Conservation (phyloP, 2,797 vertebrate species). For the Brachymystax lenok region DNA sequence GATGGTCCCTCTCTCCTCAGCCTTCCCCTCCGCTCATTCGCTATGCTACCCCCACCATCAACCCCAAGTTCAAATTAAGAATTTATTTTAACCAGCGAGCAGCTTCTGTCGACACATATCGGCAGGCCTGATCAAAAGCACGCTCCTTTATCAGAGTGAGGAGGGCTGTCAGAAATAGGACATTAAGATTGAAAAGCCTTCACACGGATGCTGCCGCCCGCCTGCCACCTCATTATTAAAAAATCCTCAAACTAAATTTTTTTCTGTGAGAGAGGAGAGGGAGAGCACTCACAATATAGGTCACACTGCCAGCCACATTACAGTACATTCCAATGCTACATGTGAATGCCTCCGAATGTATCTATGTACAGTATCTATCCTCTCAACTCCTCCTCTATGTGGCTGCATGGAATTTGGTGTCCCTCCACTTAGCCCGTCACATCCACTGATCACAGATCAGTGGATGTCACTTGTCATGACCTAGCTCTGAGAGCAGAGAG, state of each 20-base stretch:
- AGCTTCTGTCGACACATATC: constrained; percentile 79
- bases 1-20: constrained; percentile 49
- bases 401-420: constrained; percentile 59
- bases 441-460: too few species aligned
- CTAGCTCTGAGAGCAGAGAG: too few species aligned
- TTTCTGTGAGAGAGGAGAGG: constrained; percentile 37
- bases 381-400: background rate
- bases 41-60: constrained; percentile 51
- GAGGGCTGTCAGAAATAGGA: constrained; percentile 78
- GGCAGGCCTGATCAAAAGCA: constrained; percentile 80
- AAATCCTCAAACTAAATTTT: constrained; percentile 75
- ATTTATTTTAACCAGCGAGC: constrained; percentile 81
- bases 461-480: constrained; percentile 30
- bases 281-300: constrained; percentile 62
- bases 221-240: constrained; percentile 78
- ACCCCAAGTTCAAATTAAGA: constrained; percentile 79
- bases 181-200: constrained; percentile 86
- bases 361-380: constrained; percentile 49
- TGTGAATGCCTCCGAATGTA: constrained; percentile 65
- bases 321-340: constrained; percentile 65
- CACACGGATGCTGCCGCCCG: constrained; percentile 63
- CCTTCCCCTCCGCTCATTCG: constrained; percentile 37
- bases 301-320: constrained; percentile 46
- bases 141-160: constrained; percentile 77
- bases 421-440: constrained; percentile 61